Evolutionary conservation across 2,888 invertebrate species (phyloP).

Genomic region (Hypena proboscidalis): DNA sequence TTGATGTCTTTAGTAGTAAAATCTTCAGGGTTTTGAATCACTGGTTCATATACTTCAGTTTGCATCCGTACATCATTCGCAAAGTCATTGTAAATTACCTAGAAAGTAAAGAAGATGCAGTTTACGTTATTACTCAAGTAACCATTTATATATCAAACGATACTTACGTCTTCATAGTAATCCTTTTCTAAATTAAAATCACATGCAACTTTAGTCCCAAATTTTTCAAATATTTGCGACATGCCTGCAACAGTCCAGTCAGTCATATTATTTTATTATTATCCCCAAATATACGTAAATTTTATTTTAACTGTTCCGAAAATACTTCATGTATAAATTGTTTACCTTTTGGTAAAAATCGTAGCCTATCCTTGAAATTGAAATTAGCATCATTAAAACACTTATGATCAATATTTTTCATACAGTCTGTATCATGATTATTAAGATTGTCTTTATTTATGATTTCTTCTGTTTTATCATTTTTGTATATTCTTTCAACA

Average conservation of each 20-base stretch:
- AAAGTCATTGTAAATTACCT: constrained; percentile 75
- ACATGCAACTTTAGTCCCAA: constrained; percentile 46
- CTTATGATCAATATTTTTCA: not conserved
- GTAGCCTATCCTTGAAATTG: constrained; percentile 69
- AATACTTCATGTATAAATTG: too few relatives aligned
- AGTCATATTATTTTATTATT: not conserved
- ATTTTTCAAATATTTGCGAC: constrained; percentile 81
- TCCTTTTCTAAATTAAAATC: constrained; percentile 51
- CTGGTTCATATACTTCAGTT: constrained; percentile 69
- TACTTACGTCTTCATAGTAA: constrained; percentile 68
- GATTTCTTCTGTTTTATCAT: too few relatives aligned
- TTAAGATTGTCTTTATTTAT: too few relatives aligned
- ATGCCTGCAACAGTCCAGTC: constrained; percentile 62
- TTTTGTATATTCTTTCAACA: too few relatives aligned
- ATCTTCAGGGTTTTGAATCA: constrained; percentile 56
- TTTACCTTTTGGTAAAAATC: constrained; percentile 85
- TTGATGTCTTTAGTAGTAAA: constrained; percentile 51
- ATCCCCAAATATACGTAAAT: not conserved
- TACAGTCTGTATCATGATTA: not conserved
- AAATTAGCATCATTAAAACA: constrained; percentile 49
- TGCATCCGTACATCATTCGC: constrained; percentile 74
- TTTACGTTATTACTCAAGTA: too few relatives aligned
- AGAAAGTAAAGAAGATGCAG: too few relatives aligned
- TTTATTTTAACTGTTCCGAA: too few relatives aligned
- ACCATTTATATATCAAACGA: not conserved